phyloP scores from a whole-genome alignment of 2,797 vertebrate genomes.

The Carcharodon carcharias region DNA sequence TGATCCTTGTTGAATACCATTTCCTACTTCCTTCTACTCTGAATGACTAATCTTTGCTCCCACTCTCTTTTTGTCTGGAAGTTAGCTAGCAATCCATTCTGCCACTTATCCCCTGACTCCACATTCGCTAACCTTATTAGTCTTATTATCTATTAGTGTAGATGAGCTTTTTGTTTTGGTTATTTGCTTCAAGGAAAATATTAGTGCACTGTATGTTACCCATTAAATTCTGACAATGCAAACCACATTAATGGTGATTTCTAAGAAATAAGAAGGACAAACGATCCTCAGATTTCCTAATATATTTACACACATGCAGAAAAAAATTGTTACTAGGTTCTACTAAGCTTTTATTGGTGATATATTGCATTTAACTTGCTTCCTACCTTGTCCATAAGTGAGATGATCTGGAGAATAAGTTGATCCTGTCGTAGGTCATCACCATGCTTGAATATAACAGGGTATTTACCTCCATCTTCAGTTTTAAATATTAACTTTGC shows the following conservation, averaged over 20 bases:
- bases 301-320: neutral
- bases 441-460: slow-evolving; percentile 96
- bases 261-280: neutral
- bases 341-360: neutral
- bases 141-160: neutral
- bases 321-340: slow-evolving; percentile 37
- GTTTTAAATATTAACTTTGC: slow-evolving; percentile 95
- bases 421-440: slow-evolving; percentile 95
- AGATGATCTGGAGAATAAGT: slow-evolving; percentile 97
- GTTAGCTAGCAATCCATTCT: too few relatives aligned
- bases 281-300: neutral
- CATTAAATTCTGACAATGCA: neutral
- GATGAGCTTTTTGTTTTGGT: neutral
- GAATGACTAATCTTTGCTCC: too few relatives aligned
- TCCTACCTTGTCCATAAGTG: slow-evolving; percentile 91
- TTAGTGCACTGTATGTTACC: neutral
- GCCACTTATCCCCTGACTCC: too few relatives aligned
- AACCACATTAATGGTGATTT: neutral
- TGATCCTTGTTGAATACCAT: too few relatives aligned
- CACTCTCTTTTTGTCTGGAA: too few relatives aligned
- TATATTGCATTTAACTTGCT: neutral
- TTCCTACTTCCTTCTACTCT: too few relatives aligned
- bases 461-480: slow-evolving; percentile 85
- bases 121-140: too few relatives aligned
- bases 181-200: neutral